Percentiles rank a stretch among this genome's conserved stretches.
Conservation (phyloP, 37 sponge, comb jelly and placozoan genomes). For the Chondrosia reniformis region DNA sequence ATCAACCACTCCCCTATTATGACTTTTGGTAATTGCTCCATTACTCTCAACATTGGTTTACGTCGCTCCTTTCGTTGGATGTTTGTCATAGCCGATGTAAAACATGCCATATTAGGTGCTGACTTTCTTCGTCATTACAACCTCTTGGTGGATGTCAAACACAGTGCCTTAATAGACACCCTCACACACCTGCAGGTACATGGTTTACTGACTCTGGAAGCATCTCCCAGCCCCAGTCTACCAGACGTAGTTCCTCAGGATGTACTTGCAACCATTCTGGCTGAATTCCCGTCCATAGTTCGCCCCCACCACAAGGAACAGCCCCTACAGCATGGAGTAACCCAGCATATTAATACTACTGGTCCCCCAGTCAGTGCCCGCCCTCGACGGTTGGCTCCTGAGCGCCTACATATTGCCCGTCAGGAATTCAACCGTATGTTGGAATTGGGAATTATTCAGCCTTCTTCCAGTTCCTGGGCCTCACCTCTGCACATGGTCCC, state of each 20-base stretch:
- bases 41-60: slow-evolving; percentile 67
- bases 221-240: slow-evolving; percentile 1
- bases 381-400: slow-evolving; percentile 42
- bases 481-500: slow-evolving; percentile 58
- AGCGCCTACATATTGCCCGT: slow-evolving; percentile 25
- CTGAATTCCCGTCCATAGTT: not conserved
- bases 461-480: slow-evolving; percentile 33
- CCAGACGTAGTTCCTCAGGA: too few relatives aligned
- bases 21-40: slow-evolving; percentile 23
- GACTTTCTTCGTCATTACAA: slow-evolving; percentile 45
- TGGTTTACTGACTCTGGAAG: not conserved
- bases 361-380: slow-evolving; percentile 50
- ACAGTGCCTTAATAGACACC: slow-evolving; percentile 8
- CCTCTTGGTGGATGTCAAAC: slow-evolving; percentile 18
- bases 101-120: slow-evolving; percentile 62
- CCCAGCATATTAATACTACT: slow-evolving; percentile 40
- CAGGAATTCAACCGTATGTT: slow-evolving; percentile 42
- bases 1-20: slow-evolving; percentile 25
- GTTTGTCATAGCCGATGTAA: slow-evolving; percentile 65
- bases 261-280: too few relatives aligned
- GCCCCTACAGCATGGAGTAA: not conserved
- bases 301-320: not conserved
- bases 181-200: slow-evolving; percentile 17
- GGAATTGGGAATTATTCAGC: slow-evolving; percentile 33
- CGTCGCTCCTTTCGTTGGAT: slow-evolving; percentile 47